A percentile compares a stretch with the other conserved stretches of the same genome.
These are phyloP conservation scores for Prietella phreatophila DNA, from an alignment of 2,113 vertebrate genomes.

Conservation along the genomic window DNA sequence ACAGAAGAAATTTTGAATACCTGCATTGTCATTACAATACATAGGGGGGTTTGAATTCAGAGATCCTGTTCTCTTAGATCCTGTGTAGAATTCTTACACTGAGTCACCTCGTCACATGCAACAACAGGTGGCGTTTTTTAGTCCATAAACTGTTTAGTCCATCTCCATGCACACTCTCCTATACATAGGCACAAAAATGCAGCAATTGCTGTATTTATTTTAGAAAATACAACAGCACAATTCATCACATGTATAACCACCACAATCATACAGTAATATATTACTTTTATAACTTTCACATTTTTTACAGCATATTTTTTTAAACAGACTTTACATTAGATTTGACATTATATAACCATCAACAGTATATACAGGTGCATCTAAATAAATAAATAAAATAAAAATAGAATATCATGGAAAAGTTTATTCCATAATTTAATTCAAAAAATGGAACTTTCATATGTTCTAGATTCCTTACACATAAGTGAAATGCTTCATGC, in stretches of 20 bases:
- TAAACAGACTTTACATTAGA: not conserved
- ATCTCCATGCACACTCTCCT: too few relatives aligned
- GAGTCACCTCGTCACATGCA: too few relatives aligned
- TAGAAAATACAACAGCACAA: constrained; percentile 49
- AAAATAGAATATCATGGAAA: too few relatives aligned
- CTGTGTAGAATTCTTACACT: not conserved
- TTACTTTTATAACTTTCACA: not conserved
- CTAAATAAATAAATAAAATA: too few relatives aligned
- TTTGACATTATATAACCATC: constrained; percentile 36
- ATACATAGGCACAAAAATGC: not conserved
- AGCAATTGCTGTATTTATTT: constrained; percentile 42
- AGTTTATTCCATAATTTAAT: too few relatives aligned
- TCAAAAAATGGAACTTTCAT: too few relatives aligned
- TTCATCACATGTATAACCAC: constrained; percentile 30
- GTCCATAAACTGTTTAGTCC: not conserved
- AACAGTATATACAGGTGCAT: not conserved
- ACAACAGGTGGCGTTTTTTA: not conserved
- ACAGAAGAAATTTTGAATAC: too few relatives aligned
- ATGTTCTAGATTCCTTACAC: too few relatives aligned
- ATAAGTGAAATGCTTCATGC: too few relatives aligned
- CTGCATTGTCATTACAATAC: too few relatives aligned
- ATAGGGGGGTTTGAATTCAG: too few relatives aligned
- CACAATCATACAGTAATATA: constrained; percentile 38
- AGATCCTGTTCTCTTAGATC: too few relatives aligned
- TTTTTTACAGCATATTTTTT: not conserved